Conservation (phyloP, 2,113 vertebrate genomes). For the Aramus guarauna region DNA sequence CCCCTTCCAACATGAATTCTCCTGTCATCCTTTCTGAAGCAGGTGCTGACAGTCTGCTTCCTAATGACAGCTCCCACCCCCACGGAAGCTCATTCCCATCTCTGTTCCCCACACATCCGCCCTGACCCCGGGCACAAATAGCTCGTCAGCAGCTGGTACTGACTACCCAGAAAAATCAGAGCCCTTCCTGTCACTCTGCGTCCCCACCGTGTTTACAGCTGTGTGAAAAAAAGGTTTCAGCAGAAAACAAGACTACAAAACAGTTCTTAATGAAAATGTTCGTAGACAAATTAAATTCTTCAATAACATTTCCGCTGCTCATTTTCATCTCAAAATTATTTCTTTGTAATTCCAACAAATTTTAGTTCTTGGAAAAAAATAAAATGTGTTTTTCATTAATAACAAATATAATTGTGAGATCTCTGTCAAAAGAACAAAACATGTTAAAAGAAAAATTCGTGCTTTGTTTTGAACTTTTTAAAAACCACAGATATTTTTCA, state of each 20-base stretch:
- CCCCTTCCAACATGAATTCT: neutral
- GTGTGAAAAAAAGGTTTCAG: neutral
- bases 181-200: neutral
- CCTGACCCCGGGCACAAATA: neutral
- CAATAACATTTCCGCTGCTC: neutral
- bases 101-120: neutral
- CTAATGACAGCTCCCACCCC: neutral
- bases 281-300: neutral
- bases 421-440: neutral
- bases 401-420: neutral
- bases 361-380: neutral
- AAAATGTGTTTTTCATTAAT: neutral
- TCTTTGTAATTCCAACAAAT: neutral
- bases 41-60: neutral
- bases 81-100: neutral
- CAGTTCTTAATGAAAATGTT: neutral
- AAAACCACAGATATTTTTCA: neutral
- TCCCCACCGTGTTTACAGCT: accelerated
- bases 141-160: neutral
- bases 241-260: neutral
- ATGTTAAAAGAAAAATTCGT: neutral
- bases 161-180: neutral
- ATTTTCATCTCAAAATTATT: neutral
- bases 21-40: neutral
- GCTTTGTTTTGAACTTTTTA: neutral